A percentile compares a stretch with the other conserved stretches of the same genome.
These are phyloP conservation scores for Orcinus orca DNA, from an alignment of 2,113 vertebrate species.

Conservation along the genomic window DNA sequence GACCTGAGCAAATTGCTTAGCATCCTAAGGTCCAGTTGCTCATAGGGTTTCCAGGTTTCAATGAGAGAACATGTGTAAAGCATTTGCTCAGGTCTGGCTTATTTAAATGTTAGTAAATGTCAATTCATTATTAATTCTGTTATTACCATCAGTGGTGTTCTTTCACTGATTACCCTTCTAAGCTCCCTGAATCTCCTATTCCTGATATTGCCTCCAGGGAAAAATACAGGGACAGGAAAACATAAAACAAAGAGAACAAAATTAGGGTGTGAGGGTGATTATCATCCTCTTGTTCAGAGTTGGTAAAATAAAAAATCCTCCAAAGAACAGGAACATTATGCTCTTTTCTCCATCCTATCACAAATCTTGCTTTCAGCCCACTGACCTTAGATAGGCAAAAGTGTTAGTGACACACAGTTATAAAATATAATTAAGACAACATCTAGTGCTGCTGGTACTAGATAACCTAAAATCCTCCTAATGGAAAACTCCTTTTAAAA, in stretches of 20 bases:
- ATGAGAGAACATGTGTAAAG: neutral
- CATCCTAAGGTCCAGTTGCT: neutral
- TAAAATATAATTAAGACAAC: neutral
- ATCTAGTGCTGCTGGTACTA: neutral
- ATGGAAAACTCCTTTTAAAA: neutral
- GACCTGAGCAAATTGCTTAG: neutral
- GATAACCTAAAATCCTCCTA: neutral
- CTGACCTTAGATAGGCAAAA: neutral
- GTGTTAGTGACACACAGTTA: neutral
- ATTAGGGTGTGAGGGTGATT: neutral
- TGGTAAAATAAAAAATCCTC: neutral
- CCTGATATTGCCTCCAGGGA: neutral
- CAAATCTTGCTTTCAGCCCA: neutral
- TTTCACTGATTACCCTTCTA: neutral
- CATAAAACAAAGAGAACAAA: neutral
- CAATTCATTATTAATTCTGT: neutral
- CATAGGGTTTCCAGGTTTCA: neutral
- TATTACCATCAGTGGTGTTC: neutral
- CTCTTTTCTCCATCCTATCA: neutral
- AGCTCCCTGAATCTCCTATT: neutral
- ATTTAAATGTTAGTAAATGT: constrained; percentile 20
- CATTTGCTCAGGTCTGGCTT: neutral
- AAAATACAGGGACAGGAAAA: neutral
- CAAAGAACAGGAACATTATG: neutral
- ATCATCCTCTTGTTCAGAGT: neutral